These are phyloP conservation scores for Drosophila aff. DNA, from an alignment of 1,140 invertebrate genomes.

Conservation along the genomic window DNA sequence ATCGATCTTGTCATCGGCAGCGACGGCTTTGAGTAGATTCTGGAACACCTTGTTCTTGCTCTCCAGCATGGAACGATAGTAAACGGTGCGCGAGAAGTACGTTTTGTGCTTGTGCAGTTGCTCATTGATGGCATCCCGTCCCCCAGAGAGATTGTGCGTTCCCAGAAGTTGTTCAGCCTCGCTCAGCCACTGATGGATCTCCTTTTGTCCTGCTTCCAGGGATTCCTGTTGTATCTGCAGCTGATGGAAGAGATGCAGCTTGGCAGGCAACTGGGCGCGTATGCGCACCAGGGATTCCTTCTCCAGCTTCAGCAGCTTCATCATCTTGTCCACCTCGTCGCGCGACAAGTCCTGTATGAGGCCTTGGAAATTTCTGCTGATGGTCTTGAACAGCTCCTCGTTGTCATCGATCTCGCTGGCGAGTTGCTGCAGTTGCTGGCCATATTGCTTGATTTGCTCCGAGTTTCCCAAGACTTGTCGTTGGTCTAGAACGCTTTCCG, in stretches of 20 bases:
- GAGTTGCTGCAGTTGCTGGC: slow-evolving; percentile 91
- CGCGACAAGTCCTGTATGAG: slow-evolving; percentile 95
- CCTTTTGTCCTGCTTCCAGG: slow-evolving; percentile 93
- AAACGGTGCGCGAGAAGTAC: slow-evolving; percentile 94
- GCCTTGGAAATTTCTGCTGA: slow-evolving; percentile 95
- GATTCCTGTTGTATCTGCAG: slow-evolving; percentile 95
- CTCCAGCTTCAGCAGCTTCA: slow-evolving; percentile 94
- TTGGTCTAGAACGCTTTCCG: slow-evolving; percentile 89
- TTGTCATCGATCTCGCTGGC: slow-evolving; percentile 93
- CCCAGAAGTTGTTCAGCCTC: slow-evolving; percentile 91
- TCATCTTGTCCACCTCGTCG: slow-evolving; percentile 95
- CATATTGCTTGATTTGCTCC: slow-evolving; percentile 91
- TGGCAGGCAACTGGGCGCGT: slow-evolving; percentile 91
- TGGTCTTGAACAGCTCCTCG: slow-evolving; percentile 95
- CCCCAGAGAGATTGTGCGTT: slow-evolving; percentile 87
- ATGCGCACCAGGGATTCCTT: slow-evolving; percentile 94
- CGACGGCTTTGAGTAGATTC: slow-evolving; percentile 92
- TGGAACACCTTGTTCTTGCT: slow-evolving; percentile 97
- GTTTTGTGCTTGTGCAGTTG: slow-evolving; percentile 93
- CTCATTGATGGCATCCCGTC: slow-evolving; percentile 90
- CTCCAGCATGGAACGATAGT: slow-evolving; percentile 96
- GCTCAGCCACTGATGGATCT: slow-evolving; percentile 94
- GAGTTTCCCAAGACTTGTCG: slow-evolving; percentile 90
- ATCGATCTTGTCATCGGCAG: slow-evolving; percentile 90
- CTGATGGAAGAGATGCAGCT: slow-evolving; percentile 92